Base-by-base conservation (phyloP, 1,140 invertebrate species). In the Diachasmimorpha longicaudata region DNA sequence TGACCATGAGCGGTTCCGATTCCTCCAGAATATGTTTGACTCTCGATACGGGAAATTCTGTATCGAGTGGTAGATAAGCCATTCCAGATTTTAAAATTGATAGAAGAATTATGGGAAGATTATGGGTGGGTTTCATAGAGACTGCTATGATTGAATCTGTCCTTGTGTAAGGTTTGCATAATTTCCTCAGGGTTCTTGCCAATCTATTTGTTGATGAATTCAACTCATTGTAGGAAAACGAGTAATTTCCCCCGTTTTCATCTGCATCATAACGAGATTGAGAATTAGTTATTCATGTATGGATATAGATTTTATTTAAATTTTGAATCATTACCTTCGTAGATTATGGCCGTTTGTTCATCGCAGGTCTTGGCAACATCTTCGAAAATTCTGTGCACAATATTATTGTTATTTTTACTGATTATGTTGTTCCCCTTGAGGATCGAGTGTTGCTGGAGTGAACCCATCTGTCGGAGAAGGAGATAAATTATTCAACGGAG, bases 61-160 rank as follows among this genome's bases (percentile, higher is more conserved):
- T 91, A 83, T 96, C 95, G 71, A 97, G 88, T 0, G 96, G 95
- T 39, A 97, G 85, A 85, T 96, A 97, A 0, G 95, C 93, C 55
- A 93, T 94, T 0, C 95, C 95, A 0, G 93, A 89, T 90, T 97
- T 97, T 90, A 94, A 92, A 55, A 95, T 93, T 11, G 94, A 92
- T 72, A 96, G 83, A 23, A 97, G 85, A 0, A 92, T 87, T 0
- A 92, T 88, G 0, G 96, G 90, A 21, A 96, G 90, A 19, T 91
- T 90, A 79, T 95, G 92, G 11, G 93, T 91, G 0, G 95, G 94
- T 73, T 92, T 91, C 90, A 96, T 92, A 81, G 93, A 94, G 0
- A 97, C 93, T 1, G 92, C 94, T 0, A 96, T 89, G 3, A 96
- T 36, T 90, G 74, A 88, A 82, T 94, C 93, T 0, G 80, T 81